Conservation (phyloP, 2,113 vertebrate genomes). For the Gasterosteus aculeatus region DNA sequence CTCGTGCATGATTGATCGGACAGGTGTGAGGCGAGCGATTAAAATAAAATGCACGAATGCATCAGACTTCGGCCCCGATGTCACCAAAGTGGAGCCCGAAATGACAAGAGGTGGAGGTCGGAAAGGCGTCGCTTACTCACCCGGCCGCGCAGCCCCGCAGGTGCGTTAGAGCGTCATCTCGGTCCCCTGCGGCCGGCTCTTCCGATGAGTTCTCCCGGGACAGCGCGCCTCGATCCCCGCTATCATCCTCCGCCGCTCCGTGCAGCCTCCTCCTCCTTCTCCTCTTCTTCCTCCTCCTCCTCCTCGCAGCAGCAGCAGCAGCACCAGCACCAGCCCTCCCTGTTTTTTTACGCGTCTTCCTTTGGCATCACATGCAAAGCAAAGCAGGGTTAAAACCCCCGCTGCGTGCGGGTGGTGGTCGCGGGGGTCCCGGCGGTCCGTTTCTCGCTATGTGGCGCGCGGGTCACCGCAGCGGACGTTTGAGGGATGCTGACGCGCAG, state of each 20-base stretch:
- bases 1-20: slow-evolving; percentile 69
- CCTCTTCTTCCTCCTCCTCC: too few species aligned
- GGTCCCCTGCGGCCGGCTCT: slow-evolving; percentile 65
- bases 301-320: slow-evolving; percentile 24
- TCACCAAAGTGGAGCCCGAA: slow-evolving; percentile 19
- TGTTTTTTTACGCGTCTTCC: slow-evolving; percentile 20
- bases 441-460: slow-evolving; percentile 40
- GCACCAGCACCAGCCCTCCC: slow-evolving; percentile 22
- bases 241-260: slow-evolving; percentile 65
- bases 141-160: slow-evolving; percentile 38
- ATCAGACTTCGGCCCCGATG: slow-evolving; percentile 11
- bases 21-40: slow-evolving; percentile 58
- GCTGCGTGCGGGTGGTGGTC: slow-evolving; percentile 32
- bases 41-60: too few species aligned
- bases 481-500: slow-evolving; percentile 74
- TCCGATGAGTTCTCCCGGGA: slow-evolving; percentile 76
- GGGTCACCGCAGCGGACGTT: slow-evolving; percentile 72
- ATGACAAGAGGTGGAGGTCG: neutral
- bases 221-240: slow-evolving; percentile 71
- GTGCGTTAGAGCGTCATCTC: slow-evolving; percentile 74
- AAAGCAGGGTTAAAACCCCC: neutral
- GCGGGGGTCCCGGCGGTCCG: slow-evolving; percentile 27
- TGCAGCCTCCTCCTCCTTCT: slow-evolving; percentile 41
- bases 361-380: slow-evolving; percentile 48
- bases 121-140: slow-evolving; percentile 64